phyloP scores from a whole-genome alignment of 2,113 vertebrate genomes.

The Crotalus helleri region DNA sequence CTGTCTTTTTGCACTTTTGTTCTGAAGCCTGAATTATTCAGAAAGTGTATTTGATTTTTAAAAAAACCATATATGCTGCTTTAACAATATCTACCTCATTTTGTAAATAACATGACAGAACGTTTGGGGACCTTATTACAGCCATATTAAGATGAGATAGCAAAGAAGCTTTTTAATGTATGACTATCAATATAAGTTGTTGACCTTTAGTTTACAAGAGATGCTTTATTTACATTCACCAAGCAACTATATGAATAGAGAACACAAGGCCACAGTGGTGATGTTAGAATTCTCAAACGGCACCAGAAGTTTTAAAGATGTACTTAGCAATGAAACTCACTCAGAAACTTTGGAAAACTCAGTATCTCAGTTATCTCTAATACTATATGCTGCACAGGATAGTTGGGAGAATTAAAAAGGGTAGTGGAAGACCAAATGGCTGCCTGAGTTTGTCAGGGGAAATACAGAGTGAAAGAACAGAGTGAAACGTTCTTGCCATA shows the following conservation, averaged over 20 bases:
- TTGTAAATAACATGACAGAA: background rate
- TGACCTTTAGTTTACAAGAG: background rate
- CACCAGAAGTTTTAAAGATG: background rate
- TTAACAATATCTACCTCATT: background rate
- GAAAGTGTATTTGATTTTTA: background rate
- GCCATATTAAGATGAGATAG: background rate
- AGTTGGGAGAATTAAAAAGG: background rate
- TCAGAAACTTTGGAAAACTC: background rate
- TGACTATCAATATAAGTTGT: background rate
- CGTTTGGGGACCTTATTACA: background rate
- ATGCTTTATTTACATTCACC: background rate
- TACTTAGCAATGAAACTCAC: background rate
- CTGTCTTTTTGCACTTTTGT: background rate
- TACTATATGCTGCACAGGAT: background rate
- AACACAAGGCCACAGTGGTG: background rate
- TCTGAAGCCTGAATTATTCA: background rate
- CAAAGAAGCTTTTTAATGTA: background rate
- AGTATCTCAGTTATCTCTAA: background rate
- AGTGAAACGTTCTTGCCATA: conserved; percentile 49
- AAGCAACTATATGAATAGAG: background rate
- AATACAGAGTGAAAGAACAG: background rate
- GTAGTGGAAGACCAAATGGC: background rate
- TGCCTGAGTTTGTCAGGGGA: background rate
- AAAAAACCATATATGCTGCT: background rate
- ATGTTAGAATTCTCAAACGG: background rate